Base-by-base conservation (phyloP, 2,888 invertebrate genomes). In the Belgica antarctica region DNA sequence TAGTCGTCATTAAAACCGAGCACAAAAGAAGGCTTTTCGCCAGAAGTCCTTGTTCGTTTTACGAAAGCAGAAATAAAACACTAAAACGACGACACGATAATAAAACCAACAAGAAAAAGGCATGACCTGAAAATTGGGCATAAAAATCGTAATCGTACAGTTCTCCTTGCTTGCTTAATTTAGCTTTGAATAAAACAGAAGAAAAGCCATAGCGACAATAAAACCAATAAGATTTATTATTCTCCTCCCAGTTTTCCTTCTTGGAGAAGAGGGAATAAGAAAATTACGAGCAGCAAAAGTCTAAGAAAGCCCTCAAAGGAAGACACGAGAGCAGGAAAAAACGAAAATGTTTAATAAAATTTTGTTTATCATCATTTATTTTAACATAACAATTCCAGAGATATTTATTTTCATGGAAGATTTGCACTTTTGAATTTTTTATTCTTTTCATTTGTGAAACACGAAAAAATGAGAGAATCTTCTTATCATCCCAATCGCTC, bases 321-420 rank as follows among this genome's bases (percentile, higher is more conserved):
- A 59, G 19, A n/a, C n/a, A n/a, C n/a, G n/a, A n/a, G 27, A 59
- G n/a, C 24, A 59, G 27, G 22, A 59, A 59, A 15, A 59, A 59
- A 59, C 19, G n/a, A 59, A 25, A 59, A 59, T 59, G 59, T 59
- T 59, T 59, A 59, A 59, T 59, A 59, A 59, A 59, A 59, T 59
- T 59, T 59, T 59, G 59, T 59, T 59, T 59, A 59, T 59, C 59
- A 59, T 59, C 59, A 59, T 59, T 59, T 59, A 27, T 59, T 59
- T 59, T 59, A 59, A 59, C 59, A 59, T 27, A 59, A 59, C 59
- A 59, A 59, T 59, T 59, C 25, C 25, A 57, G 24, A 15, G 24
- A 22, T 27, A 59, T 52, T 52, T 52, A 46, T 46, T 59, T 59
- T 59, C 22, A 59, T 59, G 59, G 59, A 59, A 59, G 59, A 59